phyloP scores from a whole-genome alignment of 2,797 vertebrate species.

The Muraenolepis orangiensis region DNA sequence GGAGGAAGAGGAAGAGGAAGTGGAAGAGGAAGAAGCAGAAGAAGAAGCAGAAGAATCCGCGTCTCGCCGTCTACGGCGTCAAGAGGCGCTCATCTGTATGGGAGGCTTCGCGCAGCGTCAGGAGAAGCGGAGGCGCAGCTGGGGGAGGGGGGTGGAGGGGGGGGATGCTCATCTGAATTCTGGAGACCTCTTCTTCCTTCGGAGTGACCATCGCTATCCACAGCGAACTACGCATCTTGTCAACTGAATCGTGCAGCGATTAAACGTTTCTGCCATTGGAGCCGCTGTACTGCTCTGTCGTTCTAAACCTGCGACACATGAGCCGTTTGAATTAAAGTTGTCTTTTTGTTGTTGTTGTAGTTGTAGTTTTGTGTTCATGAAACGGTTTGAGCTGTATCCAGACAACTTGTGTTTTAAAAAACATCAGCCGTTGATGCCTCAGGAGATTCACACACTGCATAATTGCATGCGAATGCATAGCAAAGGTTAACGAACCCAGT shows the following conservation, averaged over 20 bases:
- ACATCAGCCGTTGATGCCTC: no score
- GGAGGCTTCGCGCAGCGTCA: slow-evolving; percentile 66
- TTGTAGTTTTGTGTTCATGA: no score
- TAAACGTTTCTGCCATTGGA: no score
- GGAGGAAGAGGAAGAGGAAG: no score
- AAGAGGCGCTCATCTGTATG: slow-evolving; percentile 79
- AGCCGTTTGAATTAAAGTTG: background rate
- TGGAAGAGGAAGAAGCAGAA: no score
- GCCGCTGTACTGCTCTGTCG: background rate
- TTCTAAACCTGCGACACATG: background rate
- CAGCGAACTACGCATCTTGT: background rate
- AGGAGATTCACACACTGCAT: no score
- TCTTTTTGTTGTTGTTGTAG: no score
- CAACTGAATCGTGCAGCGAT: background rate
- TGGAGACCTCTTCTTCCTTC: slow-evolving; percentile 33
- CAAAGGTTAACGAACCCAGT: no score
- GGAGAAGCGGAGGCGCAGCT: slow-evolving; percentile 65
- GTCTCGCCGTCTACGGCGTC: no score
- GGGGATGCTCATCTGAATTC: slow-evolving; percentile 29
- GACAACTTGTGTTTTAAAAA: no score
- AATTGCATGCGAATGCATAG: no score
- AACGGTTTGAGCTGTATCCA: no score
- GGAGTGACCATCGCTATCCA: slow-evolving; percentile 55
- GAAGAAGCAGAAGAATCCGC: slow-evolving; percentile 37
- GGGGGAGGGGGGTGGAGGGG: slow-evolving; percentile 38